These are phyloP conservation scores for Okamejei kenojei DNA, from an alignment of 2,797 vertebrate species.

Conservation along the genomic window DNA sequence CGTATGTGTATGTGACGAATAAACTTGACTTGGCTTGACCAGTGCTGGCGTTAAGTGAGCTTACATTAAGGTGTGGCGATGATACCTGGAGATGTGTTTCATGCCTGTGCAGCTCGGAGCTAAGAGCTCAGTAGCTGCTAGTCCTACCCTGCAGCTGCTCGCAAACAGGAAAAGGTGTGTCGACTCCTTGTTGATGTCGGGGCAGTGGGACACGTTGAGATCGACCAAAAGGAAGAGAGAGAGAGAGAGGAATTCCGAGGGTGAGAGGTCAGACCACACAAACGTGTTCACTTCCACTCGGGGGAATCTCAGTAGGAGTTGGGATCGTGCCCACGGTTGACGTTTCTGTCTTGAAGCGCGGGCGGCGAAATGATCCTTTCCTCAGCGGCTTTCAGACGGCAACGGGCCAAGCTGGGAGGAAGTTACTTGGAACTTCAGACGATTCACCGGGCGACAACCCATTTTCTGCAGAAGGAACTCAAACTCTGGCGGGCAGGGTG, in stretches of 20 bases:
- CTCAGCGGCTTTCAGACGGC: slow-evolving; percentile 49
- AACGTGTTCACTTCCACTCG: not conserved
- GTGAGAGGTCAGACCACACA: not conserved
- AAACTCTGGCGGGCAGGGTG: too few species aligned
- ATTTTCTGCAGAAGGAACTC: not conserved
- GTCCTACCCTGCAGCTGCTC: not conserved
- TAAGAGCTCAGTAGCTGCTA: too few species aligned
- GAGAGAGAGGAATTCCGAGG: not conserved
- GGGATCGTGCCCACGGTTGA: not conserved
- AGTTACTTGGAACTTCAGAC: not conserved
- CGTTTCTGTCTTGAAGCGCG: too few species aligned
- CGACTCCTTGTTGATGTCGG: not conserved
- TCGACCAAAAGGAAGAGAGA: not conserved
- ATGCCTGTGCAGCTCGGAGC: not conserved
- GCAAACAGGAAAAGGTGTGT: not conserved
- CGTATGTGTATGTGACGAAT: too few species aligned
- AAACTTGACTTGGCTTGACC: too few species aligned
- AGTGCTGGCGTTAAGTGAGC: too few species aligned
- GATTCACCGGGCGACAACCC: not conserved
- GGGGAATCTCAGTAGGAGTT: not conserved
- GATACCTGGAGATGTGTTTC: not conserved
- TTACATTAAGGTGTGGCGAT: too few species aligned
- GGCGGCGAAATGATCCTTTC: too few species aligned
- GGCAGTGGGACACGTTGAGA: not conserved
- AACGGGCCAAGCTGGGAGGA: not conserved